Conservation (phyloP, 2,888 invertebrate genomes). For the Macaria notata region DNA sequence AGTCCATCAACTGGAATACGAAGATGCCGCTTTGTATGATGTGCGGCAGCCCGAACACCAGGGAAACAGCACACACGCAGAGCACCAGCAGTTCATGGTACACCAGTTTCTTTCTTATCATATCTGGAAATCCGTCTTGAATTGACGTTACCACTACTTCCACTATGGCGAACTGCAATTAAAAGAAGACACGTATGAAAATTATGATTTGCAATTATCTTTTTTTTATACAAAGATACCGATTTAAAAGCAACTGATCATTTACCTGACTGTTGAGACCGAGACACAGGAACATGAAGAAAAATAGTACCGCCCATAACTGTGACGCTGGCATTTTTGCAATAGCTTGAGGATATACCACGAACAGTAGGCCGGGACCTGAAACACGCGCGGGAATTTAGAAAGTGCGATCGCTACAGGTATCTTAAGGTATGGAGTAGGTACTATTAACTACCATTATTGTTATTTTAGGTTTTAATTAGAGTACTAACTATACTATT, state of each 20-base stretch:
- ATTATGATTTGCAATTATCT: too few relatives aligned
- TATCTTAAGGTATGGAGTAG: background rate
- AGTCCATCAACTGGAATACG: slow-evolving; percentile 95
- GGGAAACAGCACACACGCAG: slow-evolving; percentile 91
- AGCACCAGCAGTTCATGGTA: slow-evolving; percentile 94
- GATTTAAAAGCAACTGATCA: background rate
- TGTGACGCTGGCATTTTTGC: slow-evolving; percentile 96
- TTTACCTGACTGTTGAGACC: slow-evolving; percentile 93
- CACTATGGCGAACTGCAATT: slow-evolving; percentile 92
- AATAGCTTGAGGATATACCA: slow-evolving; percentile 96
- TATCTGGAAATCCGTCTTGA: slow-evolving; percentile 95
- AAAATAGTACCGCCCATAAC: slow-evolving; percentile 94
- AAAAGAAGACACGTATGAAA: slow-evolving; percentile 1
- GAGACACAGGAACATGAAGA: slow-evolving; percentile 94
- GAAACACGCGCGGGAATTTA: slow-evolving; percentile 37
- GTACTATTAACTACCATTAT: too few relatives aligned
- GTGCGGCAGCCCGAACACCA: slow-evolving; percentile 93
- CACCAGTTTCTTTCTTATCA: slow-evolving; percentile 91
- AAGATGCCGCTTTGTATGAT: slow-evolving; percentile 95
- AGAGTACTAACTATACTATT: too few relatives aligned
- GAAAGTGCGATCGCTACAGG: background rate
- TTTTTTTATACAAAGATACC: background rate
- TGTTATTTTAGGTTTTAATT: too few relatives aligned
- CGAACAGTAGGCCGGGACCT: slow-evolving; percentile 94
- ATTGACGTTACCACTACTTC: slow-evolving; percentile 97